Base-by-base conservation (phyloP, 2,888 invertebrate species). In the Pristionchus japonicus region DNA sequence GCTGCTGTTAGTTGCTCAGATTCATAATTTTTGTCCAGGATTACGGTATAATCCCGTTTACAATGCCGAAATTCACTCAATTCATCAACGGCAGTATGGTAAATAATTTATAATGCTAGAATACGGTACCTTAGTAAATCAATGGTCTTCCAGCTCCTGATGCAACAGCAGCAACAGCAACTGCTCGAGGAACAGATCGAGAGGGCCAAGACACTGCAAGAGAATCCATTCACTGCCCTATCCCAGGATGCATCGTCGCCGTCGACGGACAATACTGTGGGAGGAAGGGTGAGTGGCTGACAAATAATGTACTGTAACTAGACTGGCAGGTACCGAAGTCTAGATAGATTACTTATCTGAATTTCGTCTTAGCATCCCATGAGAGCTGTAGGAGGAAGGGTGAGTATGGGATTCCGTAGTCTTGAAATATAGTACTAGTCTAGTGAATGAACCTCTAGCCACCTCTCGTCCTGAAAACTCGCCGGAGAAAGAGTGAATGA, bases 121-220 rank as follows among this genome's bases (percentile, higher is more conserved):
- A 57, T 57, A n/a, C n/a, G 57, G 57, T 52, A 52, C 3, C 17
- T 20, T 4, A 52, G 2, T 52, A 13, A 7, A 52, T 52, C 17
- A 52, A 52, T 17, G 2, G 17, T 43, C 40, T 20, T 83, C 91
- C 85, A 93, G 93, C 90, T 93, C 6, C 80, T 93, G 31, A 93
- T 93, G 91, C 93, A 93, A 89, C 91, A 93, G 84, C 92, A 93
- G 87, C 93, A 93, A 86, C 93, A 93, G 86, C 90, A 92, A 77
- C 89, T 91, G 27, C 91, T 93, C 61, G 90, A 90, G 20, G 89
- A 92, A 84, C 91, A 91, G 83, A 91, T 92, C 89, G 87, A 90
- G 23, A 88, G 89, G 57, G 86, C 86, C 4, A 88, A 87, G 34
- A 86, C 87, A n/a, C 67, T 87, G 52, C 88, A 87, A 74, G 70